Percentiles rank a stretch among this genome's conserved stretches.
Evolutionary conservation across 1,140 invertebrate genomes (phyloP).

Genomic region (Eupristina koningsbergeri): DNA sequence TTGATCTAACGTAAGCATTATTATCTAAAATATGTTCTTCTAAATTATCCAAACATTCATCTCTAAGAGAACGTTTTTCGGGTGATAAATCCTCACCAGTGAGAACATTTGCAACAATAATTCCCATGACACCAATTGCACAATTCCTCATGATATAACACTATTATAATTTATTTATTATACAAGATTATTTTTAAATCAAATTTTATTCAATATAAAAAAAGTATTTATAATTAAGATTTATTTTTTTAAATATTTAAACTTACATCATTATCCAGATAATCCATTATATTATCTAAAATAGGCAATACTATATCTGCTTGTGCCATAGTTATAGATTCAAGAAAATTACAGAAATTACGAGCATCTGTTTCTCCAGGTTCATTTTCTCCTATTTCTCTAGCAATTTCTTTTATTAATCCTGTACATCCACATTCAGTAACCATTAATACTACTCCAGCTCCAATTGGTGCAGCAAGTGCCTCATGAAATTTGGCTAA

Average conservation of each 20-base stretch:
- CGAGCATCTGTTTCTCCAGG: conserved; percentile 76
- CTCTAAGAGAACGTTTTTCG: conserved; percentile 78
- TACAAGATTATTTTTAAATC: conserved; percentile 38
- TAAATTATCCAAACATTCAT: conserved; percentile 82
- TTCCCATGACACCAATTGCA: conserved; percentile 84
- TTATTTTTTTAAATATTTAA: conserved; percentile 52
- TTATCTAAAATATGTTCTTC: conserved; percentile 88
- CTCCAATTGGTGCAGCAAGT: conserved; percentile 78
- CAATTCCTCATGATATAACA: conserved; percentile 87
- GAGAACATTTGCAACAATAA: conserved; percentile 80
- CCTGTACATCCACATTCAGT: conserved; percentile 77
- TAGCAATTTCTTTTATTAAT: conserved; percentile 81
- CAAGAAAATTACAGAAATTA: conserved; percentile 79
- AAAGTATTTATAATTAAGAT: conserved; percentile 16
- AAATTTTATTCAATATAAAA: conserved; percentile 33
- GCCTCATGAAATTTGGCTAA: conserved; percentile 83
- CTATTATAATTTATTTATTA: conserved; percentile 68
- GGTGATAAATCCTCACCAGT: conserved; percentile 80
- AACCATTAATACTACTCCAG: conserved; percentile 79
- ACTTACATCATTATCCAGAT: conserved; percentile 77
- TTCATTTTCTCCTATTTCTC: conserved; percentile 80
- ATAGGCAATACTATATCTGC: conserved; percentile 79
- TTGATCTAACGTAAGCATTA: conserved; percentile 87
- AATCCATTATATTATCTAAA: conserved; percentile 74
- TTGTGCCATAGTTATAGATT: conserved; percentile 78